Conservation (phyloP, 2,888 invertebrate genomes). For the Notocelia uddmanniana region DNA sequence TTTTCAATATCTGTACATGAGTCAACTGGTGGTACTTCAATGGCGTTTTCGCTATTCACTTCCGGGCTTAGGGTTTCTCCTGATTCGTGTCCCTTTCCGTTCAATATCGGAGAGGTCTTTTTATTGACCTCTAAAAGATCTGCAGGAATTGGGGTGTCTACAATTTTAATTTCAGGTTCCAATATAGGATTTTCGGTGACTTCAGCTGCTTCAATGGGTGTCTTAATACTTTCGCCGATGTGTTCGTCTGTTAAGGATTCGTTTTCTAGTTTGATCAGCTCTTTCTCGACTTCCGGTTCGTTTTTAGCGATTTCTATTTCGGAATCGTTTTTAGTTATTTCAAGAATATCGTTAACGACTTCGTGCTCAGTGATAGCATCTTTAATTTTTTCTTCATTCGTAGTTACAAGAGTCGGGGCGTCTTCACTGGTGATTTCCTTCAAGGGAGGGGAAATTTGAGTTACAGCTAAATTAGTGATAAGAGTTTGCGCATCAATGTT, state of each 20-base stretch:
- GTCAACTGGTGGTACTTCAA: slow-evolving; percentile 15
- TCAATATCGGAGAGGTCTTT: not conserved
- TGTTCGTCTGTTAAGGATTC: not conserved
- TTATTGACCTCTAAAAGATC: not conserved
- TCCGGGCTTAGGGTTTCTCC: slow-evolving; percentile 3
- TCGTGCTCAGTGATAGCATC: not conserved
- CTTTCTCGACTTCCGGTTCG: slow-evolving; percentile 7
- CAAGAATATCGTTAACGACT: not conserved
- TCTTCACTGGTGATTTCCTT: slow-evolving; percentile 38
- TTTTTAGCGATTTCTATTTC: slow-evolving; percentile 5
- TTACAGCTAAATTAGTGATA: slow-evolving; percentile 41
- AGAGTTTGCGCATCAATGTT: slow-evolving; percentile 26
- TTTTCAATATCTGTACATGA: slow-evolving; percentile 44
- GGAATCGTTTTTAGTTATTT: slow-evolving; percentile 2
- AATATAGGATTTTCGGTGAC: not conserved
- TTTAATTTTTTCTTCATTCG: slow-evolving; percentile 14
- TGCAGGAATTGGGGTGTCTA: not conserved
- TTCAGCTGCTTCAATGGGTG: not conserved
- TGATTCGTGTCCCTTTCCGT: slow-evolving; percentile 3
- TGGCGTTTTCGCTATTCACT: slow-evolving; percentile 5
- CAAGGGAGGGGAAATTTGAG: slow-evolving; percentile 44
- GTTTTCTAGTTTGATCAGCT: not conserved
- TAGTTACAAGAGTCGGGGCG: slow-evolving; percentile 9
- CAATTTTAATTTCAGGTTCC: slow-evolving; percentile 7
- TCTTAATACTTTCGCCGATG: not conserved